Conservation (phyloP, 1,140 invertebrate species). For the Hestina assimilis region DNA sequence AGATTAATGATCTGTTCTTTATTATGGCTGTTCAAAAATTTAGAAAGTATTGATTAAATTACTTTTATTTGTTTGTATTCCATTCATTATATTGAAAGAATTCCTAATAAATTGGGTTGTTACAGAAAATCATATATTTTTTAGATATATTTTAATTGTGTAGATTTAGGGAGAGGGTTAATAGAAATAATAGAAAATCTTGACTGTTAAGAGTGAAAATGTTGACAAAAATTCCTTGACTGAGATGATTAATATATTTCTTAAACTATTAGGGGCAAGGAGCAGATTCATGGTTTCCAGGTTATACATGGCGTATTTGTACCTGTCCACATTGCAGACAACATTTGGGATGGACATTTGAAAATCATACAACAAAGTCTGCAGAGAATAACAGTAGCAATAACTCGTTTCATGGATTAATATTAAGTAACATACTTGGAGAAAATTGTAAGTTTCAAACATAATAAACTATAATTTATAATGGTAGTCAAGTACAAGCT, state of each 20-base stretch:
- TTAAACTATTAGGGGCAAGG: slow-evolving; percentile 56
- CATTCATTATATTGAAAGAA: too few relatives aligned
- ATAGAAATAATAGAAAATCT: too few relatives aligned
- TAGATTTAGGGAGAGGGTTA: too few relatives aligned
- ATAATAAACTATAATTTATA: too few relatives aligned
- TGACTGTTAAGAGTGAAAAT: not conserved
- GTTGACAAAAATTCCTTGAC: not conserved
- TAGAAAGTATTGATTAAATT: too few relatives aligned
- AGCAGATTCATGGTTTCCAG: slow-evolving; percentile 75
- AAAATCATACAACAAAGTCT: slow-evolving; percentile 35
- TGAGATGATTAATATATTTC: not conserved
- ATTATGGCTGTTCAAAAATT: too few relatives aligned
- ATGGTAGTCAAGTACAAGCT: too few relatives aligned
- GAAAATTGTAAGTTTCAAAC: slow-evolving; percentile 68
- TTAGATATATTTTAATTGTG: too few relatives aligned
- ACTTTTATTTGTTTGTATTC: too few relatives aligned
- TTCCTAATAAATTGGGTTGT: too few relatives aligned
- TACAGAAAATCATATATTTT: too few relatives aligned
- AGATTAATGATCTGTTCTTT: too few relatives aligned
- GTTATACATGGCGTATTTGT: slow-evolving; percentile 71
- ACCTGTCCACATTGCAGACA: slow-evolving; percentile 70
- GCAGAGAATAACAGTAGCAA: slow-evolving; percentile 28
- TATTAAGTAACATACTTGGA: slow-evolving; percentile 67
- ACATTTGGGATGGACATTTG: slow-evolving; percentile 76
- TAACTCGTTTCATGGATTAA: slow-evolving; percentile 68